phyloP scores from a whole-genome alignment of 2,113 vertebrate species.

The Amazona vittata region DNA sequence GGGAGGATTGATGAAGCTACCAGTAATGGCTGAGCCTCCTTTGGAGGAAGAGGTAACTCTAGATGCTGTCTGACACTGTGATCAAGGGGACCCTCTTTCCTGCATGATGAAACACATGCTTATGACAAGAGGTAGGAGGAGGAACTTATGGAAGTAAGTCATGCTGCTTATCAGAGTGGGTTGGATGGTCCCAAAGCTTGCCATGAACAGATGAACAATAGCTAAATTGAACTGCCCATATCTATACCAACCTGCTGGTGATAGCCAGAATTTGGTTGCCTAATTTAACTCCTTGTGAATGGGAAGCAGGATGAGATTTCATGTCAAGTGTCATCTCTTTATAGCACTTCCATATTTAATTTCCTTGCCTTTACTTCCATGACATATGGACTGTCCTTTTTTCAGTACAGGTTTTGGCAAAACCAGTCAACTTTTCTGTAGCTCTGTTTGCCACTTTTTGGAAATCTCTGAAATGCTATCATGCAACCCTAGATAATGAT shows the following conservation, averaged over 20 bases:
- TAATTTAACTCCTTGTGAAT: not conserved
- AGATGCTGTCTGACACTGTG: not conserved
- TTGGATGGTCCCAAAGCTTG: not conserved
- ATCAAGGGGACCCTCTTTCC: not conserved
- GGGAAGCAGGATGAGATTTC: not conserved
- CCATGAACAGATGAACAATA: not conserved
- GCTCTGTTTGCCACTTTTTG: not conserved
- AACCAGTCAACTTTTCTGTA: not conserved
- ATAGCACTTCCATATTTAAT: not conserved
- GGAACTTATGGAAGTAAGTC: not conserved
- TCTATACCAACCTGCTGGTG: not conserved
- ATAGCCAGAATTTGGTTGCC: not conserved
- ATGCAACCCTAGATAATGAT: not conserved
- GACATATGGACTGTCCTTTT: not conserved
- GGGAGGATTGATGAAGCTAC: not conserved
- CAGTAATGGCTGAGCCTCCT: not conserved
- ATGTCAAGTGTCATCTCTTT: not conserved
- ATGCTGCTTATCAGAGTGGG: not conserved
- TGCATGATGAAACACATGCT: fast-evolving
- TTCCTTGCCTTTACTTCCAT: not conserved
- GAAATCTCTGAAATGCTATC: not conserved
- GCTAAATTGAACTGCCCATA: not conserved
- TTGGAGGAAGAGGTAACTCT: not conserved
- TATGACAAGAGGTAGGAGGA: not conserved
- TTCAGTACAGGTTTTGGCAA: not conserved